Evolutionary conservation across 1,140 invertebrate genomes (phyloP), one percentile per base, ranked within the genome.

Genomic region (Zelostemma sp.): DNA sequence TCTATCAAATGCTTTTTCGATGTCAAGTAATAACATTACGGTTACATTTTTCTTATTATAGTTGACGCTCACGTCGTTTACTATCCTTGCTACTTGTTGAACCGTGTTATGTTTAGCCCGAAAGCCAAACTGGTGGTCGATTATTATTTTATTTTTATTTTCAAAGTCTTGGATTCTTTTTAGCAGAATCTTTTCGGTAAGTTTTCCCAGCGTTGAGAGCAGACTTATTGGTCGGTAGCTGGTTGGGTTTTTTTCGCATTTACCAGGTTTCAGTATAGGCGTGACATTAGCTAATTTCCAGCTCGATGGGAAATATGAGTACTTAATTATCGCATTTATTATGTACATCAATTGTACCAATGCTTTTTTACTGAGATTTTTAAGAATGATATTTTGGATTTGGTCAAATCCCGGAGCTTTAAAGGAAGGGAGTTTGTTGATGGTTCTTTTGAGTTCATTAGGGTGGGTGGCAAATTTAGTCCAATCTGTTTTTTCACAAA

Each of bases 1-100:
- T 49, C 58, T 68, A 51, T 86, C 85, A 48, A 84, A 85, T 0
- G 82, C 80, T 68, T 85, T 84, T 46, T 75, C 72, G 1, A 85
- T 64, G 40, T 86, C 84, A 9, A 86, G 69, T 11, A 84, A 59
- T 0, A 82, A 19, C 38, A 76, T 63, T 0, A 60, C 59, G 1
- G 76, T 75, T 9, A 71, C 55, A 31, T 76, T 58, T 2, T 78
- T 75, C 59, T 68, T 67, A 53, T 80, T 81, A 16, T 78, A 80
- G n/a, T 72, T 72, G 4, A 66, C 28, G 1, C 54, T 61, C 1
- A 85, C 77, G 33, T 78, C 55, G 51, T 80, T 75, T 0, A 72
- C 71, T 12, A 87, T 69, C 43, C 78, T 53, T 0, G 74, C 40
- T 1, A 85, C 19, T 58, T 85, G 83, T 46, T 83, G 74, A 0